Percentiles rank a stretch among this genome's conserved stretches.
Evolutionary conservation across 2,888 invertebrate species (phyloP).

Genomic region (Oxystoma pomonae): DNA sequence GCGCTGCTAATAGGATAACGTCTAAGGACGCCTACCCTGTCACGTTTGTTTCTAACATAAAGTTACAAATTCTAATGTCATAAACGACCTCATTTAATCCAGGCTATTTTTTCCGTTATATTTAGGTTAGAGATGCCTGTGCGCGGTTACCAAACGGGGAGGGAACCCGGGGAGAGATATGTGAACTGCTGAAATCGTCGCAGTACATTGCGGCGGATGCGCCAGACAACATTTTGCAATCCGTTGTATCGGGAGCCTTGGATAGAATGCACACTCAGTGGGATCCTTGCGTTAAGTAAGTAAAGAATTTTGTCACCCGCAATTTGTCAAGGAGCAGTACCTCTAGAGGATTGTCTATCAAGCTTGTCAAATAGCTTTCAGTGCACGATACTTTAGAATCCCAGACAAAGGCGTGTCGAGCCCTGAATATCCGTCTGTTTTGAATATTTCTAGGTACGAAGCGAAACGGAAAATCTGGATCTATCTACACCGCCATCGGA

Average conservation of each 20-base stretch:
- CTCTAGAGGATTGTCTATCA: too few relatives aligned
- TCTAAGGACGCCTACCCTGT: too few relatives aligned
- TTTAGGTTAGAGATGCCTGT: conserved; percentile 76
- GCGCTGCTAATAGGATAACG: too few relatives aligned
- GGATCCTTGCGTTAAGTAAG: conserved; percentile 81
- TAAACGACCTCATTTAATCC: too few relatives aligned
- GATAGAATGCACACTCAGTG: conserved; percentile 86
- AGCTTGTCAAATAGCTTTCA: too few relatives aligned
- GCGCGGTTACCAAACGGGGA: conserved; percentile 93
- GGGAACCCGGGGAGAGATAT: conserved; percentile 87
- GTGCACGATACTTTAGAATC: too few relatives aligned
- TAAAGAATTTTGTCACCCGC: conserved; percentile 1
- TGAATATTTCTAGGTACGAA: conserved; percentile 59
- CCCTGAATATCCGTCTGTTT: too few relatives aligned
- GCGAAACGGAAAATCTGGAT: conserved; percentile 91
- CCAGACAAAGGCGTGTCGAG: too few relatives aligned
- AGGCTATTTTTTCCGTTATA: neutral
- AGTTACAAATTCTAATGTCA: too few relatives aligned
- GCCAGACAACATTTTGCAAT: conserved; percentile 66
- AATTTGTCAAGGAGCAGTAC: too few relatives aligned
- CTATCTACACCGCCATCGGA: conserved; percentile 78
- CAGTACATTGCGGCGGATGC: conserved; percentile 56
- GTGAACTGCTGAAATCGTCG: conserved; percentile 72
- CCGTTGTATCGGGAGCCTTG: conserved; percentile 84
- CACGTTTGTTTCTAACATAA: too few relatives aligned